Evolutionary conservation across 2,113 vertebrate species (phyloP), one percentile per base, ranked within the genome.

Genomic region (Cinclus cinclus): DNA sequence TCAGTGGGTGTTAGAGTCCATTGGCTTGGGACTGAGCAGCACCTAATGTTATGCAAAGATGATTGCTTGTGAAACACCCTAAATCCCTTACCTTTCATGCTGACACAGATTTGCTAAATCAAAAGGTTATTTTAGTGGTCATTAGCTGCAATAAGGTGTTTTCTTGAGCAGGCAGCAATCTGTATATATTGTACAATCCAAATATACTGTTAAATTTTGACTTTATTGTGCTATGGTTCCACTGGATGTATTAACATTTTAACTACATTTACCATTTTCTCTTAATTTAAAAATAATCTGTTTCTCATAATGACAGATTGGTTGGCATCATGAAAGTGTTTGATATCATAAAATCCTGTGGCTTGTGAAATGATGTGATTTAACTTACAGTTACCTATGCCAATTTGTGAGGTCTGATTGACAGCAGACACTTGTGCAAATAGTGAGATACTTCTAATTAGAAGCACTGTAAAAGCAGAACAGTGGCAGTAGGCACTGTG

Each of bases 241-340:
- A n/a, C 37, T 95, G 68, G 58, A 41, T 82, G 46, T 35, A 53
- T 47, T 64, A 58, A 31, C 22, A 55, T 94, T 83, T 77, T 71
- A 89, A 59, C 68, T 92, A 60, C 84, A 69, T 87, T 92, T 95
- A 44, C 5, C 64, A 91, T 80, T 77, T 94, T 93, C 88, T 87
- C 59, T 91, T 88, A 92, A 84, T 94, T 69, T 87, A 27, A 75
- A 70, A 76, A 86, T 18, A 95, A 82, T 87, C 77, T 95, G 58
- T 92, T 96, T 94, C 80, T 97, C 93, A 81, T 92, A 77, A 94
- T 97, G 95, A 96, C 97, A 97, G 96, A 96, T 97, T 95, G 94
- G 83, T 86, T 96, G 90, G 90, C 93, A 92, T 92, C 42, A 15
- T 60, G 83, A 58, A 95, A 83, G 65, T 92, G 92, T 95, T 94